Conservation (phyloP, 2,113 vertebrate species). For the Tylochromis polylepis region DNA sequence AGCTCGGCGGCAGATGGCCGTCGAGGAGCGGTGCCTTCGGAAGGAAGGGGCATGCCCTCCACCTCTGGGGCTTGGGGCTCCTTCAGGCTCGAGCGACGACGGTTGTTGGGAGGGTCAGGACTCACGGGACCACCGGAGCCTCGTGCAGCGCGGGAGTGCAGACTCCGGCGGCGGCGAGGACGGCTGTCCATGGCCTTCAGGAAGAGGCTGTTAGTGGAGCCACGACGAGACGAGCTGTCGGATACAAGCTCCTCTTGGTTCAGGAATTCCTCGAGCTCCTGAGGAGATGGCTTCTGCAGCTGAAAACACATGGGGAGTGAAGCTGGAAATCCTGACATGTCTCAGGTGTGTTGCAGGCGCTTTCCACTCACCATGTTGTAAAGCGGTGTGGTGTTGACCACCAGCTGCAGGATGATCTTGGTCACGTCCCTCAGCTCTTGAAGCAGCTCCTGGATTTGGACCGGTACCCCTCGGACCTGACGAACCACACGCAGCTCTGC, state of each 20-base stretch:
- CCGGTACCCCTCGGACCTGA: constrained; percentile 43
- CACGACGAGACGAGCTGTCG: constrained; percentile 24
- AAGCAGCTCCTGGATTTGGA: constrained; percentile 34
- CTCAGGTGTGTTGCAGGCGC: neutral
- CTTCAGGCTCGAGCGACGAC: constrained; percentile 41
- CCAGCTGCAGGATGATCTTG: constrained; percentile 63
- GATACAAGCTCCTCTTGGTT: constrained; percentile 42
- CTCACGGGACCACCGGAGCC: neutral
- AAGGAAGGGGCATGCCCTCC: neutral
- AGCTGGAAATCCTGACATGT: neutral
- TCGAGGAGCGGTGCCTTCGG: neutral
- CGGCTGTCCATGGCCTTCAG: constrained; percentile 69
- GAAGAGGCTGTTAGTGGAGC: constrained; percentile 57
- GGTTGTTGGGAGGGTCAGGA: constrained; percentile 6
- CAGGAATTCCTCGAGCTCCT: constrained; percentile 65
- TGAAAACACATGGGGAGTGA: neutral
- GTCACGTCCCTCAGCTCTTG: constrained; percentile 54
- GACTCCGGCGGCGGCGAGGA: constrained; percentile 53
- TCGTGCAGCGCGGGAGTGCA: constrained; percentile 12
- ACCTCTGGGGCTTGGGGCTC: neutral
- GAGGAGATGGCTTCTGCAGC: constrained; percentile 54
- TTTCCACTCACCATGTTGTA: constrained; percentile 60
- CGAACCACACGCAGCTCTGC: constrained; percentile 25
- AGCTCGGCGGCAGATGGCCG: constrained; percentile 56
- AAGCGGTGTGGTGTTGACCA: constrained; percentile 69